These are phyloP conservation scores for Hippasteria phrygiana DNA, from an alignment of 53 echinoderm and acorn worm species.

Conservation along the genomic window DNA sequence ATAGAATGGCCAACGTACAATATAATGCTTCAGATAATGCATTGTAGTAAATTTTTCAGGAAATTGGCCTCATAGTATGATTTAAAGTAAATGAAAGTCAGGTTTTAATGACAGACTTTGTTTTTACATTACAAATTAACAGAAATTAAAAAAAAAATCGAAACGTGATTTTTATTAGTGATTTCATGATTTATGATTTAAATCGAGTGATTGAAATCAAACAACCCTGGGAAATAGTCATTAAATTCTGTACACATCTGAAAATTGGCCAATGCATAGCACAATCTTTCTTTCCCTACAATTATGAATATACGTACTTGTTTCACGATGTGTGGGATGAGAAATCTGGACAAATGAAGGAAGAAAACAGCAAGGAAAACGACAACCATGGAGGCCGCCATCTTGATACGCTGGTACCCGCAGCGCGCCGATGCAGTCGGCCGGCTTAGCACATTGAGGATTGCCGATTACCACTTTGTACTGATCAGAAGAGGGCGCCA, in stretches of 20 bases:
- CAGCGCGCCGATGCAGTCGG: no score
- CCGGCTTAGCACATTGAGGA: no score
- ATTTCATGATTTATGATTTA: no score
- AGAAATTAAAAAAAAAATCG: no score
- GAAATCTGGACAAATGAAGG: conserved; percentile 17
- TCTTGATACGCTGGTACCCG: not conserved
- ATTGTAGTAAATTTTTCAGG: not conserved
- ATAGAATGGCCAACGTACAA: not conserved
- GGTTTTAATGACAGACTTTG: no score
- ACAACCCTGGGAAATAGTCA: not conserved
- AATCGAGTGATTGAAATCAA: not conserved
- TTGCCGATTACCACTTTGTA: no score
- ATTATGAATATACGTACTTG: conserved; percentile 15
- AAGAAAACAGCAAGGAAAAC: conserved; percentile 19
- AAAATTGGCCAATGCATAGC: no score
- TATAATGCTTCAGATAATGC: not conserved
- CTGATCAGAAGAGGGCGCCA: no score
- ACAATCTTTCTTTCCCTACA: not conserved
- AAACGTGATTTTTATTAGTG: no score
- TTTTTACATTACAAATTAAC: no score
- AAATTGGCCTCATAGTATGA: not conserved
- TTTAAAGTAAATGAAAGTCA: no score
- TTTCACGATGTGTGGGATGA: conserved; percentile 30
- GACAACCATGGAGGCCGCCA: conserved; percentile 50
- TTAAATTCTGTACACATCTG: not conserved